phyloP scores from a whole-genome alignment of 2,888 invertebrate species.

The Elmis aenea region DNA sequence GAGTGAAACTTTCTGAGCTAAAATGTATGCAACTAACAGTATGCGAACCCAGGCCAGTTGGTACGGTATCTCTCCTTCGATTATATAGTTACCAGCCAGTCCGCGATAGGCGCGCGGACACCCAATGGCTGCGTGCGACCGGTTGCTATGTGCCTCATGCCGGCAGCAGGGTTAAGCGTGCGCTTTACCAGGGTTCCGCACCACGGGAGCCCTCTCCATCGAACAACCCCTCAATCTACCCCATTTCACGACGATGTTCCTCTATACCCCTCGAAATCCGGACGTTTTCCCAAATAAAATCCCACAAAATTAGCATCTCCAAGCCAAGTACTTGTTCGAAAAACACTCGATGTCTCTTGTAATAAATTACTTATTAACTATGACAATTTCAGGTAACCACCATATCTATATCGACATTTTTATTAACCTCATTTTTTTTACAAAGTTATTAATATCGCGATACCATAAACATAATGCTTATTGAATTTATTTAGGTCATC shows the following conservation, averaged over 20 bases:
- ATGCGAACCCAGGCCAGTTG: constrained; percentile 24
- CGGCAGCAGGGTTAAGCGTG: constrained; percentile 14
- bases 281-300: constrained; percentile 8
- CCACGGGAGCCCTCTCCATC: constrained; percentile 15
- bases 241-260: constrained; percentile 14
- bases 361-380: constrained; percentile 10
- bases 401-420: background rate
- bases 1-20: constrained; percentile 17
- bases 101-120: constrained; percentile 29
- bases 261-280: constrained; percentile 12
- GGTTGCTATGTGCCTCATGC: constrained; percentile 31
- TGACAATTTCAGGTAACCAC: background rate
- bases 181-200: constrained; percentile 7
- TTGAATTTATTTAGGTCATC: background rate
- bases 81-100: constrained; percentile 32
- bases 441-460: background rate
- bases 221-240: constrained; percentile 10
- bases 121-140: constrained; percentile 28
- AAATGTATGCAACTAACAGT: constrained; percentile 25
- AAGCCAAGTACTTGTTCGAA: constrained; percentile 8
- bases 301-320: constrained; percentile 11
- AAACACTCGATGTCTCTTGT: constrained; percentile 5
- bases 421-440: background rate
- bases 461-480: background rate
- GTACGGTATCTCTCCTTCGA: constrained; percentile 32